Conservation (phyloP, 2,888 invertebrate species). For the Parasteatoda lunata region DNA sequence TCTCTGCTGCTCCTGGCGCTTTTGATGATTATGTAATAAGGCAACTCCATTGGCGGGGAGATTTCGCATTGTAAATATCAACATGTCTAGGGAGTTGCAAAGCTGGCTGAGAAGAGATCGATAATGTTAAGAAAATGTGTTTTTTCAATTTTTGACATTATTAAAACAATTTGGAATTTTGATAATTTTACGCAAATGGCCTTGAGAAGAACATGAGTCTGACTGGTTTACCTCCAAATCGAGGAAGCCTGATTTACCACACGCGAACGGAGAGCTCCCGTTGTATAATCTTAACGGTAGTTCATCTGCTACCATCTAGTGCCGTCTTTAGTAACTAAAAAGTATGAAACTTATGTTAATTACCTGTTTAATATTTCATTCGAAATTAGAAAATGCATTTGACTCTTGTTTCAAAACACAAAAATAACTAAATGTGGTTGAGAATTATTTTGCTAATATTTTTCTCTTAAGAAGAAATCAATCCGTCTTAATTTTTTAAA, state of each 20-base stretch:
- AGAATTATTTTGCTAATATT: too few species aligned
- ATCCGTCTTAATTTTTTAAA: too few species aligned
- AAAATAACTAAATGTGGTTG: too few species aligned
- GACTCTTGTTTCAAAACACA: too few species aligned
- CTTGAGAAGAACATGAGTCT: slow-evolving; percentile 58
- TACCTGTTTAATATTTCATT: not conserved
- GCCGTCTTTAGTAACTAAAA: slow-evolving; percentile 51
- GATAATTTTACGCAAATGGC: slow-evolving; percentile 50
- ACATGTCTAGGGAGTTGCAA: slow-evolving; percentile 48
- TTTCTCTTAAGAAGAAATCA: too few species aligned
- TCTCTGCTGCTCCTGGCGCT: slow-evolving; percentile 65
- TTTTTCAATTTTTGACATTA: not conserved
- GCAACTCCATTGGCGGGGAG: slow-evolving; percentile 60
- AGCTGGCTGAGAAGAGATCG: not conserved
- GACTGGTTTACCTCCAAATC: slow-evolving; percentile 67
- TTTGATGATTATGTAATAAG: slow-evolving; percentile 65
- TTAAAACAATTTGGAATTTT: slow-evolving; percentile 33
- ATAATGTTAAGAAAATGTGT: not conserved
- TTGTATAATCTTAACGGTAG: slow-evolving; percentile 23
- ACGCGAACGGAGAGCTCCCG: slow-evolving; percentile 41
- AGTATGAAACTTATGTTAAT: not conserved
- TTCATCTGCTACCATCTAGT: slow-evolving; percentile 62
- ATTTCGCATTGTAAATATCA: slow-evolving; percentile 64
- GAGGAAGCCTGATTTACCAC: slow-evolving; percentile 49
- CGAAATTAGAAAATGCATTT: too few species aligned